Base-by-base conservation (phyloP, 2,888 invertebrate species). In the Helicoverpa assulta region DNA sequence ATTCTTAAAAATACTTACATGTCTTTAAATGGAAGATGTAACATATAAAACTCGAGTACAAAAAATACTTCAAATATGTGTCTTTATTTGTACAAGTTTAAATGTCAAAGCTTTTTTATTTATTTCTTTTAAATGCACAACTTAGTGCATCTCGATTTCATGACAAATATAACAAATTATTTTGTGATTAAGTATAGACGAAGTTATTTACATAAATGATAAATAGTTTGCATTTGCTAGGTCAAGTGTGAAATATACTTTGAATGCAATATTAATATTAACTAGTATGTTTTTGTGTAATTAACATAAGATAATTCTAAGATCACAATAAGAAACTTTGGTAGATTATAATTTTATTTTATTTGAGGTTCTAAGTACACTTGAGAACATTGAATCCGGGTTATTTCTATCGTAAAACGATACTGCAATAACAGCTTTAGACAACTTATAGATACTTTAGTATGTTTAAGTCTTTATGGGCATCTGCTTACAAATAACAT, bases 191-290 rank as follows among this genome's bases (percentile, higher is more conserved):
- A 19, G 7, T 62, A 37, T 62, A 12, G 18, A 73, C 19, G 12
- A 4, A 5, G 52, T 59, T 19, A 71, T 61, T 63, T 55, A 37
- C 70, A 76, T 52, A 57, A 70, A 76, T 76, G 18, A 26, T 56
- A 52, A 61, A 57, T 73, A 50, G 21, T 56, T 70, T 63, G 54
- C 51, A 56, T 71, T 51, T 47, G n/a, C 37, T 73, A 47, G 77
- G 77, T 77, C 78, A 73, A 71, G 77, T 77, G 58, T 55, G 71
- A 73, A 18, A 70, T 43, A 56, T 56, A 40, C 43, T 21, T 54
- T 58, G 18, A 43, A 26, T 67, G 18, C 67, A 33, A 56, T 52
- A 52, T 29, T 14, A 71, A 53, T 37, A 50, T n/a, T 47, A n/a
- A 14, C 12, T 40, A 14, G 12, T 14, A 40, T 40, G 40, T 47